Conservation (phyloP, 2,888 invertebrate genomes). For the Nasonovia ribisnigri region DNA sequence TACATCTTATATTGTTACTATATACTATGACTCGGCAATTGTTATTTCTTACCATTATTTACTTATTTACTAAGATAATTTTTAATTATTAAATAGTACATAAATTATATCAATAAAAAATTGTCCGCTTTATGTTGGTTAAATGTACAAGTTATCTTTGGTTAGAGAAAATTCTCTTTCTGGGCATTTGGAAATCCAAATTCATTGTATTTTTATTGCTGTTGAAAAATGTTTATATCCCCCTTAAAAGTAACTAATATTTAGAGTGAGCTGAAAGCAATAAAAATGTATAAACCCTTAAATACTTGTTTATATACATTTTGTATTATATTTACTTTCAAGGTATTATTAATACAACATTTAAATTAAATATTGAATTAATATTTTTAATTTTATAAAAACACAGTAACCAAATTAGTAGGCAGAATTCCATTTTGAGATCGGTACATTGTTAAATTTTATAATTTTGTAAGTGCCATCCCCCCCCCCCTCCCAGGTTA, state of each 20-base stretch:
- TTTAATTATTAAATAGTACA: background rate
- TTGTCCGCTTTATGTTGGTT: background rate
- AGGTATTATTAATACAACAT: background rate
- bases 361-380: too few relatives aligned
- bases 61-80: background rate
- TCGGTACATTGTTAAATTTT: background rate
- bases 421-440: background rate
- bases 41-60: background rate
- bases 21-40: background rate
- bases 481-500: background rate
- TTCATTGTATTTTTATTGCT: background rate
- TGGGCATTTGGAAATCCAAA: too few relatives aligned
- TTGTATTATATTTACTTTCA: background rate
- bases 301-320: background rate
- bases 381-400: background rate
- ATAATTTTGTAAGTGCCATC: background rate
- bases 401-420: background rate
- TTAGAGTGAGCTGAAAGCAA: background rate
- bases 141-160: background rate
- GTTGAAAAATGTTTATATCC: background rate
- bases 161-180: too few relatives aligned
- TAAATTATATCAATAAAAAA: background rate
- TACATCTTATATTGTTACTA: background rate
- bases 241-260: background rate
- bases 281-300: background rate